Percentiles rank a stretch among this genome's conserved stretches.
These are phyloP conservation scores for Scaptomyza cyrtandrae DNA, from an alignment of 2,888 invertebrate genomes.

Conservation along the genomic window DNA sequence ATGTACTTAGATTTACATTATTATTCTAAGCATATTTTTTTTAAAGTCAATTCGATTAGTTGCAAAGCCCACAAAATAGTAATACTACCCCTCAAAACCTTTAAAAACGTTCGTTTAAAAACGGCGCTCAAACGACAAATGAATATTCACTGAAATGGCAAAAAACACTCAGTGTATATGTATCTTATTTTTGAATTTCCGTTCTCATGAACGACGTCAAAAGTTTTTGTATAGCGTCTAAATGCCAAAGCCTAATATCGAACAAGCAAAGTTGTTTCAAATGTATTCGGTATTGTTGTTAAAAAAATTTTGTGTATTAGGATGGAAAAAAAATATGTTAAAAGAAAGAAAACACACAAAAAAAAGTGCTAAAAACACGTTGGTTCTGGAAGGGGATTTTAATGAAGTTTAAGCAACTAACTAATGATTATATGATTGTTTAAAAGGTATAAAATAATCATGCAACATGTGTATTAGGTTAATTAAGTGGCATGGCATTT, in stretches of 20 bases:
- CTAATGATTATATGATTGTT: too few species aligned
- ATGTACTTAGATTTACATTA: too few species aligned
- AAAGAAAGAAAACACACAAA: slow-evolving; percentile 4
- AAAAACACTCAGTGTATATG: slow-evolving; percentile 32
- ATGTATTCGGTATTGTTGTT: background rate
- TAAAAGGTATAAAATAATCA: background rate
- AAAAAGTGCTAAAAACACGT: background rate
- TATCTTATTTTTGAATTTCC: too few species aligned
- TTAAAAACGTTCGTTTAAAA: background rate
- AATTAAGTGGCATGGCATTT: too few species aligned
- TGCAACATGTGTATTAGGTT: background rate
- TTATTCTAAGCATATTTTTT: too few species aligned
- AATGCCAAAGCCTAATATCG: background rate
- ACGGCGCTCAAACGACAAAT: slow-evolving; percentile 21
- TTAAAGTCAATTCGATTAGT: too few species aligned
- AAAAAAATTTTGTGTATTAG: background rate
- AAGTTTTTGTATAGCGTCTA: background rate
- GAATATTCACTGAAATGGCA: slow-evolving; percentile 46
- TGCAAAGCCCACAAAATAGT: too few species aligned
- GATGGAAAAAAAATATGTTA: background rate
- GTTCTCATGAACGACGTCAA: background rate
- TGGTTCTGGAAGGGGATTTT: background rate
- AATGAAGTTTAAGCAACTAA: too few species aligned
- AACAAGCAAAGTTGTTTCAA: background rate
- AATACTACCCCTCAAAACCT: too few species aligned